A percentile compares a stretch with the other conserved stretches of the same genome.
These are phyloP conservation scores for Podarcis siculus DNA, from an alignment of 2,797 vertebrate genomes.

Conservation along the genomic window DNA sequence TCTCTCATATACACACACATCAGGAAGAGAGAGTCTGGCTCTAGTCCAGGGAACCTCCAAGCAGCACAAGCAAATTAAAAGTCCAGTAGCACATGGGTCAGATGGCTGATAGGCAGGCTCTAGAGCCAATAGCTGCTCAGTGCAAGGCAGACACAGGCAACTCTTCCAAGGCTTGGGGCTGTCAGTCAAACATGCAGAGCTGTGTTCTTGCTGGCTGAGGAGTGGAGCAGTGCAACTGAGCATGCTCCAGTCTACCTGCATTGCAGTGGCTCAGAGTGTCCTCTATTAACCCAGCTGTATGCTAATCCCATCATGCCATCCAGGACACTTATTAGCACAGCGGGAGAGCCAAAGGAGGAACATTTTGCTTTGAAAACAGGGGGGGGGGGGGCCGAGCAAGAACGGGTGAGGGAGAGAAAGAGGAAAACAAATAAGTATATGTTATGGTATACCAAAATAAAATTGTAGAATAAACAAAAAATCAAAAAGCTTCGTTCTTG, in stretches of 20 bases:
- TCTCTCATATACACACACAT: not conserved
- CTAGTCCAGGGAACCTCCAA: not conserved
- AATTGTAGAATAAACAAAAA: not conserved
- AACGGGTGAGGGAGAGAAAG: not conserved
- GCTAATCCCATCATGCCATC: slow-evolving; percentile 34
- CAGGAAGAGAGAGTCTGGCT: not conserved
- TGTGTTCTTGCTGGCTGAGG: slow-evolving; percentile 30
- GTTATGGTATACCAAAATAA: not conserved
- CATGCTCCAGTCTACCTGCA: slow-evolving; percentile 56
- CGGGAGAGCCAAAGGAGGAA: not conserved
- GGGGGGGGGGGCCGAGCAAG: not conserved
- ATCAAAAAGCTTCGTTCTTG: not conserved
- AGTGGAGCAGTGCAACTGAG: slow-evolving; percentile 10
- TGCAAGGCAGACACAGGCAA: not conserved
- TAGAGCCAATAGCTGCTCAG: not conserved
- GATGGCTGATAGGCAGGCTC: not conserved
- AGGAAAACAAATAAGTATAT: not conserved
- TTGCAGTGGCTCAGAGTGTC: slow-evolving; percentile 54
- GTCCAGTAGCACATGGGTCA: not conserved
- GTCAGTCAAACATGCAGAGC: slow-evolving; percentile 27
- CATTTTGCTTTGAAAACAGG: slow-evolving; percentile 11
- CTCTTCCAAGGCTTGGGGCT: not conserved
- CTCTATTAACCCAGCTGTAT: slow-evolving; percentile 52
- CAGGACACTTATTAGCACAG: slow-evolving; percentile 46
- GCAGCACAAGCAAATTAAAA: not conserved